A percentile compares a stretch with the other conserved stretches of the same genome.
phyloP scores from a whole-genome alignment of 2,888 invertebrate genomes.

The Alviniconcha strummeri region DNA sequence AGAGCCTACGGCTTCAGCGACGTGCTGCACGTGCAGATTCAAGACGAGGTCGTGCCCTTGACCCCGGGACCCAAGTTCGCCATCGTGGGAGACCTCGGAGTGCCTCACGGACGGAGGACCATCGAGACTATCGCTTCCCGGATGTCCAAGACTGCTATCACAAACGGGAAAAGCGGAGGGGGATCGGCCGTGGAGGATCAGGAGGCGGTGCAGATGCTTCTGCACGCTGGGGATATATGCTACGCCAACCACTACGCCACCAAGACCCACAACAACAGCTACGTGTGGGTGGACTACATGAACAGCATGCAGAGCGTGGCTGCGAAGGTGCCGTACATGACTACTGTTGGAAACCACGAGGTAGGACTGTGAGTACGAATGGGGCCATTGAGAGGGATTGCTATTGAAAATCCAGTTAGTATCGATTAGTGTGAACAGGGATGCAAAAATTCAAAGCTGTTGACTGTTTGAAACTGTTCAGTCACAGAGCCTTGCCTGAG shows the following conservation, averaged over 20 bases:
- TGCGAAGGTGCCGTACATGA: conserved; percentile 45
- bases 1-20: conserved; percentile 35
- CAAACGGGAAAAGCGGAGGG: too few relatives aligned
- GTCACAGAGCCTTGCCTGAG: too few relatives aligned
- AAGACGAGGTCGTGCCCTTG: conserved; percentile 1
- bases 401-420: too few relatives aligned
- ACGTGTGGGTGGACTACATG: conserved; percentile 48
- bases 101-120: conserved; percentile 38
- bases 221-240: conserved; percentile 45
- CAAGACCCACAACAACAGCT: conserved; percentile 40
- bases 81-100: conserved; percentile 43
- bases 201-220: conserved; percentile 34
- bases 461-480: too few relatives aligned
- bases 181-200: too few relatives aligned
- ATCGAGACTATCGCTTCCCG: conserved; percentile 36
- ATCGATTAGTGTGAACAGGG: too few relatives aligned
- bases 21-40: conserved; percentile 30
- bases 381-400: too few relatives aligned
- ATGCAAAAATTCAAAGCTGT: too few relatives aligned
- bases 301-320: conserved; percentile 38
- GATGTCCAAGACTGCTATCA: neutral
- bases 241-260: conserved; percentile 42
- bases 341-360: conserved; percentile 47
- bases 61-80: conserved; percentile 34
- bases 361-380: neutral